Conservation (phyloP, 2,113 vertebrate genomes). For the Callipepla californica region DNA sequence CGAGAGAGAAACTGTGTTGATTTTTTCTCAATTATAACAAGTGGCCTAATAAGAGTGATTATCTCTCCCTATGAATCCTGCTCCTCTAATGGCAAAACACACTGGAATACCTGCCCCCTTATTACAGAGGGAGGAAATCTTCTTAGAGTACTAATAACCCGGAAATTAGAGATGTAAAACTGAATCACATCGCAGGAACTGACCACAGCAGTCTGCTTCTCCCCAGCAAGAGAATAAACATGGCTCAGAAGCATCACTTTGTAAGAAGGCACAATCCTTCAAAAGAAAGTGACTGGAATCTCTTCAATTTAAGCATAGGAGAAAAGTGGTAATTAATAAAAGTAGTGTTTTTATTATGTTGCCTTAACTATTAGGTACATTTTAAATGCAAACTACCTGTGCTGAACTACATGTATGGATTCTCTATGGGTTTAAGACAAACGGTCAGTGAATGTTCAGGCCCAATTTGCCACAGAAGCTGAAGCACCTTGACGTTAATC, state of each 20-base stretch:
- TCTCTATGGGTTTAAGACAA: background rate
- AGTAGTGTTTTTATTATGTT: background rate
- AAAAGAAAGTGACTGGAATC: background rate
- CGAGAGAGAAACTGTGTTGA: background rate
- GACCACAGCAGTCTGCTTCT: background rate
- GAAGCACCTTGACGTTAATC: background rate
- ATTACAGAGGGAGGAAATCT: background rate
- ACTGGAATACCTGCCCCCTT: background rate
- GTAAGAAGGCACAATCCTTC: background rate
- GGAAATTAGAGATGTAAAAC: background rate
- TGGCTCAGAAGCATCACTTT: background rate
- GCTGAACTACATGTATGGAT: background rate
- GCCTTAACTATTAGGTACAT: background rate
- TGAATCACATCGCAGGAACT: background rate
- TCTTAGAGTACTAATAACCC: background rate
- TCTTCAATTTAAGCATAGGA: background rate
- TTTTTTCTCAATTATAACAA: constrained; percentile 32
- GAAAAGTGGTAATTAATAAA: background rate
- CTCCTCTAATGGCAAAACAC: background rate
- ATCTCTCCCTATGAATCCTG: background rate
- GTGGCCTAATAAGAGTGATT: background rate
- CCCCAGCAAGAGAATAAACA: background rate
- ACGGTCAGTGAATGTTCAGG: background rate
- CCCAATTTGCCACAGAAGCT: background rate
- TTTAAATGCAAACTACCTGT: background rate